Evolutionary conservation across 2,797 vertebrate genomes (phyloP).

Genomic region (Microhierax caerulescens): DNA sequence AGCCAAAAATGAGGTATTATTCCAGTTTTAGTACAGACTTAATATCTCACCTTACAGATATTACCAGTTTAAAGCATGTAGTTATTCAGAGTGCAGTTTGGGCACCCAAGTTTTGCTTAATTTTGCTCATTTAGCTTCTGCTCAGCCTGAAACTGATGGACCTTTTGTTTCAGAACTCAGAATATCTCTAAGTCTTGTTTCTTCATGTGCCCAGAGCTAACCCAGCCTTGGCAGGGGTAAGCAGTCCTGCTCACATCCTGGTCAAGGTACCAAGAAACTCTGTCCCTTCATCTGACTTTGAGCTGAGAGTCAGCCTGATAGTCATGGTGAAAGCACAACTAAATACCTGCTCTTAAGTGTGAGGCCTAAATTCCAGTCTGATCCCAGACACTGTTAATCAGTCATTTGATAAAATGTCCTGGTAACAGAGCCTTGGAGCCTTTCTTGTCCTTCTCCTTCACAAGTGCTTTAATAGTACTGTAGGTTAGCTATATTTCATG

Average conservation of each 20-base stretch:
- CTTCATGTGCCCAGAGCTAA: background rate
- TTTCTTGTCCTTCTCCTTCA: background rate
- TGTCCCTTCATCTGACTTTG: background rate
- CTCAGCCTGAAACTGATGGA: background rate
- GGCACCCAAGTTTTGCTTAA: background rate
- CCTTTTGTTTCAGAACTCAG: background rate
- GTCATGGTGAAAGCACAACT: background rate
- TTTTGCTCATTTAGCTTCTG: background rate
- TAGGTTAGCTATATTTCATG: background rate
- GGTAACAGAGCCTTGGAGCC: background rate
- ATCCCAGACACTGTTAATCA: background rate
- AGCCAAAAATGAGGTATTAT: background rate
- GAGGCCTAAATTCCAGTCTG: background rate
- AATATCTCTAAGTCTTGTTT: background rate
- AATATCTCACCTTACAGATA: background rate
- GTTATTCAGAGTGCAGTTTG: background rate
- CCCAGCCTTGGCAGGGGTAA: background rate
- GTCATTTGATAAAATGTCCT: background rate
- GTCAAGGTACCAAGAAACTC: fast-evolving
- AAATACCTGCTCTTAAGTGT: background rate
- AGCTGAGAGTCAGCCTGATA: background rate
- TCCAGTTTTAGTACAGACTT: background rate
- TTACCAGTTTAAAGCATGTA: background rate
- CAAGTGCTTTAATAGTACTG: background rate
- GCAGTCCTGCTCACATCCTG: background rate